Conservation (phyloP, 1,140 invertebrate genomes). For the Goniozus legneri region DNA sequence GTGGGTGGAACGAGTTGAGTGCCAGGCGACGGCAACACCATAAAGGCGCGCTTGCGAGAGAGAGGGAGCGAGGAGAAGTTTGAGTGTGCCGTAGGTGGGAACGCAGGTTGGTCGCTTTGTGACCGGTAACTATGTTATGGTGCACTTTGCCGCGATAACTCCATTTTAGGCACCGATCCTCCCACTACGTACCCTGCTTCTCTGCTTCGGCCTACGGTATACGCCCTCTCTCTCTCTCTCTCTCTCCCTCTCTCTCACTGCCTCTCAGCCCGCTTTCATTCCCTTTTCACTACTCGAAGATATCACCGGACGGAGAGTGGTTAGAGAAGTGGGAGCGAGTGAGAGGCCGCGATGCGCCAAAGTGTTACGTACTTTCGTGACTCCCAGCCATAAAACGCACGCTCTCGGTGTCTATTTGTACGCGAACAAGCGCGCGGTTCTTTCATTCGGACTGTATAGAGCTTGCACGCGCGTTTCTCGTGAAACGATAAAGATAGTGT, state of each 20-base stretch:
- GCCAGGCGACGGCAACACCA: too few species aligned
- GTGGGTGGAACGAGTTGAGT: too few species aligned
- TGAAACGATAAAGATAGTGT: too few species aligned
- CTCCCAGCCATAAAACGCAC: conserved; percentile 13
- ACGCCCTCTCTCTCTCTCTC: background rate
- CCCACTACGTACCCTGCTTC: conserved; percentile 5
- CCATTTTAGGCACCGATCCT: conserved; percentile 29
- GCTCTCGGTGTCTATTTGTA: conserved; percentile 2
- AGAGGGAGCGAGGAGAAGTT: background rate
- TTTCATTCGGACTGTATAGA: too few species aligned
- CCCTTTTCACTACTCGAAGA: background rate
- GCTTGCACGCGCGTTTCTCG: too few species aligned
- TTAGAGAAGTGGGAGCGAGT: too few species aligned
- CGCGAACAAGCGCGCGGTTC: too few species aligned
- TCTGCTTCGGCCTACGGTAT: too few species aligned
- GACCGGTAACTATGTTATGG: conserved; percentile 49
- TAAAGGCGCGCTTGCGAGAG: too few species aligned
- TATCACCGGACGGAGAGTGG: conserved; percentile 8
- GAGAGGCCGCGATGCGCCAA: conserved; percentile 4
- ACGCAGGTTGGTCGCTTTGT: conserved; percentile 36
- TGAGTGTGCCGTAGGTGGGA: conserved; percentile 11
- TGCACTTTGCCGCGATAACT: conserved; percentile 52
- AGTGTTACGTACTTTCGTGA: conserved; percentile 6
- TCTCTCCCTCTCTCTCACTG: background rate
- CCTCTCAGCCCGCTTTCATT: background rate